Evolutionary conservation across 2,797 vertebrate species (phyloP), one percentile per base, ranked within the genome.

Genomic region (Gouania willdenowi): DNA sequence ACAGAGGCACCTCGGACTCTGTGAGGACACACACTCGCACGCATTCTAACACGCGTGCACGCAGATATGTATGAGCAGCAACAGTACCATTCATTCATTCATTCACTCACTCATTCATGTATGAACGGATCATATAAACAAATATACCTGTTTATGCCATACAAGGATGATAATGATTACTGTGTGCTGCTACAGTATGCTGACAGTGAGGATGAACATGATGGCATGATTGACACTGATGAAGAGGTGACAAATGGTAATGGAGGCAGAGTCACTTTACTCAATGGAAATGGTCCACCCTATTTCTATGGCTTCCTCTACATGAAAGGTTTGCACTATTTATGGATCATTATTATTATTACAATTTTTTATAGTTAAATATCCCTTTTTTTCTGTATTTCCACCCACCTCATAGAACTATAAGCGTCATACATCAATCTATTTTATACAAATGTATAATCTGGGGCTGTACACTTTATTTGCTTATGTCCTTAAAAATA

Each of bases 241-340:
- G 93, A 95, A 67, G 94, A 96, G 56, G 85, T 93, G 36, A 91
- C 88, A 15, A 91, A 88, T 0, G n/a, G n/a, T n/a, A n/a, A n/a
- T n/a, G n/a, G n/a, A n/a, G 88, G 90, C 10, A 88, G 90, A 33
- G 88, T 92, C 40, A 90, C 88, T 14, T 39, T 93, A 14, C 87
- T 93, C 9, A 93, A 92, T 16, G 91, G 93, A 23, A 92, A 90
- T 1, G 93, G 91, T 3, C 91, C 92, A 0, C 92, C 92, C 0
- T 95, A 96, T 79, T 96, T 96, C 81, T 93, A 96, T 48, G 92
- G 93, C 34, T 96, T 95, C 74, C 92, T 96, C 45, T 95, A 94
- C 68, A 96, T 95, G 93, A 95, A 96, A 54, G 93, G 94, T 93
- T 41, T 49, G 77, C 8, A 8, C 11, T n/a, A 16, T 9, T 3